Evolutionary conservation across 2,797 vertebrate species (phyloP), one percentile per base, ranked within the genome.

Genomic region (Agapornis canus): DNA sequence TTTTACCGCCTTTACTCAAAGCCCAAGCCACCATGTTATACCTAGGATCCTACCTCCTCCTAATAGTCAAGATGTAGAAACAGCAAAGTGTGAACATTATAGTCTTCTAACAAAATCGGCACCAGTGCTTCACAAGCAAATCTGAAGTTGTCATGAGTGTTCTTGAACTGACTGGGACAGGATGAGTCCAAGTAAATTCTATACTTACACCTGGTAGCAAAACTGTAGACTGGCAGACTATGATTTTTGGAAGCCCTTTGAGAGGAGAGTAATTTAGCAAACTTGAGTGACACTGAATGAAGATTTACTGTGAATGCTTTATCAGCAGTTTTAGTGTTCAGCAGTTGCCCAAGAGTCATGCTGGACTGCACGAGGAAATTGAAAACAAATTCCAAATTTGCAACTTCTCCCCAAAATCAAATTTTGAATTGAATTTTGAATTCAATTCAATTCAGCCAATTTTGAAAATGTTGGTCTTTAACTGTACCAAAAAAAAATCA

Each of bases 401-500:
- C 13, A 75, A 31, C 21, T 66, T 15, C 31, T 45, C 8, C 40
- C 29, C 32, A 65, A 70, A 93, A 89, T 18, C 42, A 35, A 77
- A 48, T 21, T 45, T 11, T 45, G 20, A 21, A 45, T 45, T 45
- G 43, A 45, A 45, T 45, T 45, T 11, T 45, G 43, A 45, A 45
- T 11, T 21, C 5, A 45, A 45, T 45, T 21, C 10, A 21, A 45
- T 45, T 45, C 0, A 77, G 17, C 0, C 0, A 16, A 18, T 82
- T 86, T 57, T 73, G 29, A 86, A 92, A 90, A 61, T 23, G 19
- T 5, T 73, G 12, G 32, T 61, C 32, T 93, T 78, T 18, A 80
- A 88, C 17, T 47, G 42, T 17, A 59, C 10, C 13, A 35, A 37
- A 40, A 84, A 84, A 83, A 64, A 60, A 31, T 35, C 18, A 59